Evolutionary conservation across 2,113 vertebrate species (phyloP).

Genomic region (Zosterops hypoxanthus): DNA sequence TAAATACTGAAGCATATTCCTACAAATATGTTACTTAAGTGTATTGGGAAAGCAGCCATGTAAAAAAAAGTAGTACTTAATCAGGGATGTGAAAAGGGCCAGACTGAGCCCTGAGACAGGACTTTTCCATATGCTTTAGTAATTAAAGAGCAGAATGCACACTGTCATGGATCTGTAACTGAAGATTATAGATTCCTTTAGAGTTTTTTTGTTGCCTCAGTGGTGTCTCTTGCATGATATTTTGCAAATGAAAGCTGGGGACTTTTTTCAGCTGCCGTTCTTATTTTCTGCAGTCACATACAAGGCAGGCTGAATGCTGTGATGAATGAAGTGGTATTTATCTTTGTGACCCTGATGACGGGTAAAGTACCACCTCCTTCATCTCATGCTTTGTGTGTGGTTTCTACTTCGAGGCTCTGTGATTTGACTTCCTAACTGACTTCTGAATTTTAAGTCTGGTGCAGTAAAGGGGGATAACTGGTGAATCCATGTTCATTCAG

Average conservation of each 20-base stretch:
- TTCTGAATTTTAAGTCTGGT: conserved; percentile 2
- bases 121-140: background rate
- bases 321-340: conserved; percentile 61
- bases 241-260: background rate
- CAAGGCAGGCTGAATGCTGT: background rate
- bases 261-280: background rate
- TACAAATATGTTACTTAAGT: background rate
- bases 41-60: background rate
- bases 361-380: conserved; percentile 41
- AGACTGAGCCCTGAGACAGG: background rate
- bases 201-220: background rate
- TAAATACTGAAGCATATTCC: background rate
- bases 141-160: background rate
- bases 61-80: background rate
- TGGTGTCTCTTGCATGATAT: background rate
- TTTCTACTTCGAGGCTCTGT: background rate
- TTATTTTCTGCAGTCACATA: background rate
- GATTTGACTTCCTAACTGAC: background rate
- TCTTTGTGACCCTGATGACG: conserved; percentile 27
- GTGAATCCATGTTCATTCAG: rapidly evolving
- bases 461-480: rapidly evolving
- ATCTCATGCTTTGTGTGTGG: conserved; percentile 29
- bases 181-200: background rate
- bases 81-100: background rate
- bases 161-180: background rate